Percentiles rank a stretch among this genome's conserved stretches.
Evolutionary conservation across 1,140 invertebrate genomes (phyloP).

Genomic region (Plectus sambesii): DNA sequence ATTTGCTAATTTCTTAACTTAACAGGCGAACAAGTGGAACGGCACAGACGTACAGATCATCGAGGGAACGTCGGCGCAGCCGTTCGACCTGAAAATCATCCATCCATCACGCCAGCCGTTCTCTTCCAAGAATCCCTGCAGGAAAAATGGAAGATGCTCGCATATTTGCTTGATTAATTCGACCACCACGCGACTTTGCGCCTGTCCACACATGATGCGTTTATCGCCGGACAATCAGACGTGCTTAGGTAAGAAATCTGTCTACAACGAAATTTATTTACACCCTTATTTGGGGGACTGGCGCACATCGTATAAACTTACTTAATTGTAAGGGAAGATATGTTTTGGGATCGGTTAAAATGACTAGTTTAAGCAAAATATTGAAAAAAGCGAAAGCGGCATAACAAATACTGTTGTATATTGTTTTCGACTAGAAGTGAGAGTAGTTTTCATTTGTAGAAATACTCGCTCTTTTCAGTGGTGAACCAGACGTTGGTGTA

Average conservation of each 20-base stretch:
- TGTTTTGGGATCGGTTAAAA: too few relatives aligned
- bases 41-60: slow-evolving; percentile 54
- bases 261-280: too few relatives aligned
- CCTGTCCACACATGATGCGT: slow-evolving; percentile 16
- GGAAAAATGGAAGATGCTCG: slow-evolving; percentile 56
- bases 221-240: background rate
- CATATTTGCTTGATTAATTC: slow-evolving; percentile 57
- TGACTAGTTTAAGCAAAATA: too few relatives aligned
- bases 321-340: too few relatives aligned
- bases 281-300: too few relatives aligned
- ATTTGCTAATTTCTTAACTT: too few relatives aligned
- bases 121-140: slow-evolving; percentile 52
- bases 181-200: slow-evolving; percentile 8
- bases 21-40: slow-evolving; percentile 58
- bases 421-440: slow-evolving; percentile 13
- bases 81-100: slow-evolving; percentile 72
- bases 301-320: too few relatives aligned
- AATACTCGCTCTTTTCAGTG: slow-evolving; percentile 24
- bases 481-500: slow-evolving; percentile 20
- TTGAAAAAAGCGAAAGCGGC: too few relatives aligned
- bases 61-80: slow-evolving; percentile 57
- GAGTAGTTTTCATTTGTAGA: slow-evolving; percentile 6
- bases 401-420: too few relatives aligned
- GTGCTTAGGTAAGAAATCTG: too few relatives aligned
- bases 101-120: slow-evolving; percentile 64